Percentiles rank a stretch among this genome's conserved stretches.
Conservation (phyloP, 92 coral and sea anemone genomes). For the Parazoanthus darwini region DNA sequence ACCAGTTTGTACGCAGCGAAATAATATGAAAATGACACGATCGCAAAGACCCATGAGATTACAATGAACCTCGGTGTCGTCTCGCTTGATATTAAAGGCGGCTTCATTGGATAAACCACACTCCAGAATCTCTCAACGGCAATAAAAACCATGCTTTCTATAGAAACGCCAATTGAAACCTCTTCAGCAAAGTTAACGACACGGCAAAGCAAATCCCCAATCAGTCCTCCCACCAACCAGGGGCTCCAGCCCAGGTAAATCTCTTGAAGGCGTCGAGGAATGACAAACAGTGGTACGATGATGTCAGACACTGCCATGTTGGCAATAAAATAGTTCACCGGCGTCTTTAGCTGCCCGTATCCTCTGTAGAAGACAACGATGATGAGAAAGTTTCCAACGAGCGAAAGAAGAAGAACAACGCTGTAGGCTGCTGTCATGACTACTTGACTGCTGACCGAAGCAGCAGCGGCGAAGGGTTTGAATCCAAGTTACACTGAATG, state of each 20-base stretch:
- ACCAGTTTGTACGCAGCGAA: too few relatives aligned
- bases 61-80: constrained; percentile 13
- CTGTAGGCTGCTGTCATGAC: constrained; percentile 11
- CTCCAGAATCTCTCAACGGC: constrained; percentile 40
- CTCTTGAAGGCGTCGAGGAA: not conserved
- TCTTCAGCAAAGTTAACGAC: not conserved
- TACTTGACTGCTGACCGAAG: constrained; percentile 6
- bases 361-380: constrained; percentile 10
- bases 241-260: not conserved
- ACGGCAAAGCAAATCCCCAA: not conserved
- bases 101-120: constrained; percentile 26
- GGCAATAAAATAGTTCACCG: constrained; percentile 22
- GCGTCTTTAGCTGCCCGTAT: constrained; percentile 6
- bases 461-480: constrained; percentile 31
- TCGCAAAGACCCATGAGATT: constrained; percentile 18
- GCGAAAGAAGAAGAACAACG: not conserved
- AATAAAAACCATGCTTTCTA: constrained; percentile 32
- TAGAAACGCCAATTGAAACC: constrained; percentile 25
- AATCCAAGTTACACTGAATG: not conserved
- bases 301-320: constrained; percentile 35
- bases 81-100: constrained; percentile 21
- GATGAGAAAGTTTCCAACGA: constrained; percentile 5
- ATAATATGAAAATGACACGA: not conserved
- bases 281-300: constrained; percentile 14
- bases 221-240: constrained; percentile 9